Conservation (phyloP, 2,113 vertebrate species). For the Oreochromis niloticus region DNA sequence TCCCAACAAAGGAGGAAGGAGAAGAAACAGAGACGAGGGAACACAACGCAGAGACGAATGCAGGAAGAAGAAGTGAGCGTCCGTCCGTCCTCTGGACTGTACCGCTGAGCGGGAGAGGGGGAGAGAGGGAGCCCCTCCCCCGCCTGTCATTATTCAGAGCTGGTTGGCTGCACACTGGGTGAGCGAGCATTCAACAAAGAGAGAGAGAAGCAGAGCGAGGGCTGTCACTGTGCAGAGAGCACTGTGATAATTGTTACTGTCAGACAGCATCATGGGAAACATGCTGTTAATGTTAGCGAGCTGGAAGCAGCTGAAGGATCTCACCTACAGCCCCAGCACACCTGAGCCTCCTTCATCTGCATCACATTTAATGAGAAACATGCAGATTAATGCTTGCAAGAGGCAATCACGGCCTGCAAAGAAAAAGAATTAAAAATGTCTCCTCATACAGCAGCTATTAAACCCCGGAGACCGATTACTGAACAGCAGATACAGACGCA, state of each 20-base stretch:
- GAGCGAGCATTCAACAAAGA: not conserved
- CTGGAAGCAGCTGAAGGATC: not conserved
- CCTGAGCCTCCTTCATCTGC: not conserved
- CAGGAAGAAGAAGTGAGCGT: not conserved
- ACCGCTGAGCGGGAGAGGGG: not conserved
- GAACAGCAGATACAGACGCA: not conserved
- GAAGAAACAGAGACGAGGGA: not conserved
- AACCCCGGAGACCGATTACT: rapidly evolving
- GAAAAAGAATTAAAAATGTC: not conserved
- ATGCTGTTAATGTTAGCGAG: not conserved
- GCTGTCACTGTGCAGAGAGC: not conserved
- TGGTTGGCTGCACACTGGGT: constrained; percentile 8
- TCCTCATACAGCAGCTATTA: not conserved
- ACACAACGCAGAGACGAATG: not conserved
- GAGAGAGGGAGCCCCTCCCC: not conserved
- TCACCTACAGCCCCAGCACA: not conserved
- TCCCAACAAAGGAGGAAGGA: not conserved
- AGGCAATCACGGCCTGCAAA: not conserved
- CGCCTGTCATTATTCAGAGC: not conserved
- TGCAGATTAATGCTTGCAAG: not conserved
- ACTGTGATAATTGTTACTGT: not conserved
- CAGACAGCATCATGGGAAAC: not conserved
- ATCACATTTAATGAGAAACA: not conserved
- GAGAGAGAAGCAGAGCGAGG: not conserved
- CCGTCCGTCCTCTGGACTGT: constrained; percentile 5